phyloP scores from a whole-genome alignment of 2,797 vertebrate genomes.

The Poeciliopsis gracilis region DNA sequence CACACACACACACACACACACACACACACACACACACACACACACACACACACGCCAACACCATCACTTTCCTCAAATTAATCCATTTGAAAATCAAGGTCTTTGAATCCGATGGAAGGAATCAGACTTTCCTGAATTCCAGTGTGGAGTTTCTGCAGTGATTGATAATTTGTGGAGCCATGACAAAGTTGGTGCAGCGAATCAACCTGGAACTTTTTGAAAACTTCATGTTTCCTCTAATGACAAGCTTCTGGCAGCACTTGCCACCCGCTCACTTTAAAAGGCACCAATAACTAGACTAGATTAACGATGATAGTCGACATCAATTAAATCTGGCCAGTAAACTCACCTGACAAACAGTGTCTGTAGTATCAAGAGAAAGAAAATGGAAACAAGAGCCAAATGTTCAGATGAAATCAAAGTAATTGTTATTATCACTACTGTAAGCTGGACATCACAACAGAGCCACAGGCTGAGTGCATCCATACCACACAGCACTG shows the following conservation, averaged over 20 bases:
- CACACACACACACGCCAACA: background rate
- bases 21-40: too few species aligned
- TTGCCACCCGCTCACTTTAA: background rate
- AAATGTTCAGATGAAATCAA: background rate
- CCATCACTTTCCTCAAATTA: background rate
- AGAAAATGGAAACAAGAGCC: background rate
- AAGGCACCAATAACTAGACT: background rate
- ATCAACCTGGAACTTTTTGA: background rate
- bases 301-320: background rate
- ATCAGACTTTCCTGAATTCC: background rate
- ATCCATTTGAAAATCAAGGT: background rate
- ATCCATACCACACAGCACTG: background rate
- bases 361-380: background rate
- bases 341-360: background rate
- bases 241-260: background rate
- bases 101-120: background rate
- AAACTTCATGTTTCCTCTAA: background rate
- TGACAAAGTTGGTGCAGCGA: background rate
- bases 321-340: background rate
- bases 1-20: too few species aligned
- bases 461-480: background rate
- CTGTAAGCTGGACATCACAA: background rate
- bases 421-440: background rate
- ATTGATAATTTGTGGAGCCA: background rate
- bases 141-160: background rate